Evolutionary conservation across 2,797 vertebrate genomes (phyloP), one percentile per base, ranked within the genome.

Genomic region (Menidia menidia): DNA sequence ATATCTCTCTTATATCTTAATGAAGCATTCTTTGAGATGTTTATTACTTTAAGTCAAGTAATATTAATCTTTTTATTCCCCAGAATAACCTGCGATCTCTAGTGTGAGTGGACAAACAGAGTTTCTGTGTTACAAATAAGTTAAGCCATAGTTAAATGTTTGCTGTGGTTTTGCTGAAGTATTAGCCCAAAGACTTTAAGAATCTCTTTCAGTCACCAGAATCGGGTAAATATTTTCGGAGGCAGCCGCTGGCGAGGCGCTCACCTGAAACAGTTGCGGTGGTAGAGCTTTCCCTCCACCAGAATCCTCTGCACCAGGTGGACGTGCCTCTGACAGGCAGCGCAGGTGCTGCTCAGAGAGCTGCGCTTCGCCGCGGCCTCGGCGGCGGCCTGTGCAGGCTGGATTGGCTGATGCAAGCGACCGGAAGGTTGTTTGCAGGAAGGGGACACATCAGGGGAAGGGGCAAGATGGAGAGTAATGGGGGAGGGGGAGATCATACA

Each of bases 201-300:
- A 39, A 39, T 39, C 35, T 39, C 10, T 39, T 39, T 25, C 25
- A 25, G 25, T 25, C 25, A 25, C 25, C 25, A 10, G 5, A 39
- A 7, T 39, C 7, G 35, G 7, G 10, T 7, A 39, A 39, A 39
- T 39, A 39, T 10, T 7, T 39, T 39, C 1, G 7, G 35, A 10
- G 7, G 7, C 35, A 7, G 2, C 4, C 6, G 7, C 35, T 39
- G n/a, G 10, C 18, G 5, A 9, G 58, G 32, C n/a, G 0, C 41
- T 92, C 87, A 99, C 98, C 97, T 97, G 94, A 99, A 99, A 86
- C 98, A 99, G 90, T 96, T 98, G 52, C 98, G 96, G 85, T 99
- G 98, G 93, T 97, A 99, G 55, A 99, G 96, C 86, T 92, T 97
- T 78, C 98, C 95, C 6, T 98, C 97, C 0, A 94, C 95, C 86